Evolutionary conservation across 2,888 invertebrate species (phyloP), one percentile per base, ranked within the genome.

Genomic region (Watsonalla cultraria): DNA sequence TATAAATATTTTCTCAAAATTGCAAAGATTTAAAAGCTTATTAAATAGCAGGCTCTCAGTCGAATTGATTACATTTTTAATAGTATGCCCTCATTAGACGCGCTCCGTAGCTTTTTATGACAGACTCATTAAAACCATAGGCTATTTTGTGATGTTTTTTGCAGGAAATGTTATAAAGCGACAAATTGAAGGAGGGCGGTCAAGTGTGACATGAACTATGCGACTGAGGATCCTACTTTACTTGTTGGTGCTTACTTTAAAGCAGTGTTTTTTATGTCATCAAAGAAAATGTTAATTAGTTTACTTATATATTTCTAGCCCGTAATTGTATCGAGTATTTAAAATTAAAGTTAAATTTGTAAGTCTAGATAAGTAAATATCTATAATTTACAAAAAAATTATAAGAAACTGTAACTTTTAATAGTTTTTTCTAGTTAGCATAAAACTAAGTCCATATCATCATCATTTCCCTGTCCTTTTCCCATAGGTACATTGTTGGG

Each of bases 101-200:
- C 62, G 76, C 66, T 67, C 64, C 69, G 74, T 77, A 70, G 76
- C 73, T 78, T 82, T 80, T 81, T 79, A 82, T 76, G 79, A 80
- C 74, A 71, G 72, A 74, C 74, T 76, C 78, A 76, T 78, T 78
- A 74, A 72, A 71, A 62, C 65, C 58, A 61, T 66, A 73, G 70
- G 37, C 69, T 75, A 72, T 72, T 74, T 73, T 66, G 66, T 61
- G 68, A 68, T 63, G 68, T 68, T 74, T 64, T 65, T 62, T 58
- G 56, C 57, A 66, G 66, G 60, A 63, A 72, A 73, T 67, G 76
- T 76, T 76, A 69, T 73, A 68, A 74, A 71, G 74, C 74, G 74
- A 69, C 72, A 78, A 80, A 80, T 80, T 78, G 72, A 76, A 77
- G 75, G 73, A 73, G 65, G 58, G 62, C 60, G 55, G 59, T 52